phyloP scores from a whole-genome alignment of 2,888 invertebrate species.

The Parnassius apollo region DNA sequence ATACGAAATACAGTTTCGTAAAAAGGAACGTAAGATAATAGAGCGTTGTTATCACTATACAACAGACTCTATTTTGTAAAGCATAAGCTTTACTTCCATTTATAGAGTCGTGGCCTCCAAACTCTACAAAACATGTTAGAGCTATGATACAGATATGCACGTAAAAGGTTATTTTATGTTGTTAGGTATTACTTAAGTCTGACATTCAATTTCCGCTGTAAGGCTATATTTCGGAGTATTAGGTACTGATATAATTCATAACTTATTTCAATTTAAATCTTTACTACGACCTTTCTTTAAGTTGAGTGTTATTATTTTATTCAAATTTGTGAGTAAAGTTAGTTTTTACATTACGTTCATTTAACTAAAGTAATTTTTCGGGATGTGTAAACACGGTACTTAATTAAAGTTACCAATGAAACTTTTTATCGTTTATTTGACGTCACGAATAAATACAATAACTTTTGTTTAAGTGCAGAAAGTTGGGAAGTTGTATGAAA shows the following conservation, averaged over 20 bases:
- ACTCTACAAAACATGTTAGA: conserved; percentile 50
- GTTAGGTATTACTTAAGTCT: conserved; percentile 33
- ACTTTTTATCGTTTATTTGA: conserved; percentile 15
- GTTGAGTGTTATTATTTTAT: conserved; percentile 6
- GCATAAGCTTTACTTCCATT: conserved; percentile 37
- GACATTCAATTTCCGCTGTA: conserved; percentile 25
- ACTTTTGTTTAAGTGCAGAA: conserved; percentile 18
- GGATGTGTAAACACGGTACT: not conserved
- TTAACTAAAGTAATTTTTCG: conserved; percentile 3
- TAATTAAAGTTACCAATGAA: conserved; percentile 19
- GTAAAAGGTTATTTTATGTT: conserved; percentile 60
- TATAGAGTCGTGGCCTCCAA: conserved; percentile 49
- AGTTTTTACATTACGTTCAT: not conserved
- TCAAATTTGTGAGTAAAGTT: conserved; percentile 3
- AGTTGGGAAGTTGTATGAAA: conserved; percentile 9
- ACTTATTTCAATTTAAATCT: conserved; percentile 2
- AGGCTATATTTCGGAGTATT: conserved; percentile 5
- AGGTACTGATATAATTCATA: conserved; percentile 1
- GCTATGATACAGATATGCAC: conserved; percentile 52
- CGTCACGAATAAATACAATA: conserved; percentile 24
- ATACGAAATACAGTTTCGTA: not conserved
- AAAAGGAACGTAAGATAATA: conserved; percentile 31
- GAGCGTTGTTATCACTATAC: too few species aligned
- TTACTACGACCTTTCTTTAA: not conserved
- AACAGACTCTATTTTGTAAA: conserved; percentile 41